Evolutionary conservation across 2,797 vertebrate species (phyloP), one percentile per base, ranked within the genome.

Genomic region (Thunnus albacares): DNA sequence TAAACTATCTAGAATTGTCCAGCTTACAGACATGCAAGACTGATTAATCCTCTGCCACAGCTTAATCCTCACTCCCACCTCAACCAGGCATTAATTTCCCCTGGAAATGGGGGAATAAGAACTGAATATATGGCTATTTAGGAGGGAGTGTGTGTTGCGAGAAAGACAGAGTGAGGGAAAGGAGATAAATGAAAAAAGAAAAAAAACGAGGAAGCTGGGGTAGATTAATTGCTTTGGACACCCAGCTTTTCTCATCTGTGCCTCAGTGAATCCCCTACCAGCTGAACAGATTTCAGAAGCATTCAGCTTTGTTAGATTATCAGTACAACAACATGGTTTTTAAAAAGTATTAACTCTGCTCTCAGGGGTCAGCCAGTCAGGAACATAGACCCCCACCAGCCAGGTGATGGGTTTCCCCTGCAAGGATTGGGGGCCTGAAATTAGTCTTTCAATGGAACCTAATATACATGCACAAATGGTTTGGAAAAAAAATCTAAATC

Each of bases 221-320:
- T 80, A 82, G 78, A 88, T 91, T 79, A 89, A 88, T 88, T 71
- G 66, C 62, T 79, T 80, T 81, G 69, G 84, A 86, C 82, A 77
- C 57, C 62, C 49, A 71, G 71, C 74, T 78, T 91, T 81, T 85
- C 71, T 88, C 45, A 7, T 69, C 80, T 85, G 56, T 72, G 79
- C 69, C 62, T 86, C 68, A 70, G 15, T 85, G 79, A 86, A 75
- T 83, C n/a, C 11, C n/a, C 10, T 26, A 49, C 64, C 57, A 64
- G 43, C 71, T 80, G 68, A 88, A 84, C 53, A 75, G 72, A 56
- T 77, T 84, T 79, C 64, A 69, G 66, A 61, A 57, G 33, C 65
- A 79, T 38, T 38, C 73, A 41, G 68, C 63, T 88, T 81, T 81
- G 69, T 77, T 64, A 59, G 75, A 81, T 63, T 77, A 72, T 80